phyloP scores from a whole-genome alignment of 53 echinoderm and acorn worm genomes.

The Henricia sp. region DNA sequence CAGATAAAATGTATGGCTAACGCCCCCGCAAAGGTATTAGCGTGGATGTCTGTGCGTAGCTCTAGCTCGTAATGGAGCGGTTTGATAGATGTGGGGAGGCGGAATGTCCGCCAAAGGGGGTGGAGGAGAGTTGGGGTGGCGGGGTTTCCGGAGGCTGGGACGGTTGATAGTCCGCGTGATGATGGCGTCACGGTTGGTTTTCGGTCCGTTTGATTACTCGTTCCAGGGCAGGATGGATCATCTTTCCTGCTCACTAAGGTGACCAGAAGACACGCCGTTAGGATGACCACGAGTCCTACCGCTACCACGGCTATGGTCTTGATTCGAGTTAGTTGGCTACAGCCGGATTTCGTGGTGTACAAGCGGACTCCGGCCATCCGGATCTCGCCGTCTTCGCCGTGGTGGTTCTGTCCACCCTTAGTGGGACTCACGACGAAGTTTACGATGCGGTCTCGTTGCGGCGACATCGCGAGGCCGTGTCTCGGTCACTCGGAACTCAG shows the following conservation, averaged over 20 bases:
- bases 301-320: constrained; percentile 66
- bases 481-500: background rate
- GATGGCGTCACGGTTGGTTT: background rate
- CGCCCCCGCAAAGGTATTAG: constrained; percentile 72
- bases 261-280: constrained; percentile 63
- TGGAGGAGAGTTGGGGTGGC: background rate
- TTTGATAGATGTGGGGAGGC: constrained; percentile 72
- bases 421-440: constrained; percentile 54
- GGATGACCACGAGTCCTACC: constrained; percentile 61
- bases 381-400: constrained; percentile 53
- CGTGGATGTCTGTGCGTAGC: constrained; percentile 70
- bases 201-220: background rate
- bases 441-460: constrained; percentile 58
- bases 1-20: constrained; percentile 75
- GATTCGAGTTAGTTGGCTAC: constrained; percentile 52
- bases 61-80: constrained; percentile 77
- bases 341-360: constrained; percentile 42
- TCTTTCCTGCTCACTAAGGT: constrained; percentile 43
- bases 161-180: background rate
- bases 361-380: constrained; percentile 46
- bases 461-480: constrained; percentile 20
- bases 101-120: constrained; percentile 70
- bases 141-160: background rate
- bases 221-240: background rate
- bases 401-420: constrained; percentile 42